Percentiles rank a stretch among this genome's conserved stretches.
phyloP scores from a whole-genome alignment of 2,888 invertebrate genomes.

The Eupithecia subfuscata region DNA sequence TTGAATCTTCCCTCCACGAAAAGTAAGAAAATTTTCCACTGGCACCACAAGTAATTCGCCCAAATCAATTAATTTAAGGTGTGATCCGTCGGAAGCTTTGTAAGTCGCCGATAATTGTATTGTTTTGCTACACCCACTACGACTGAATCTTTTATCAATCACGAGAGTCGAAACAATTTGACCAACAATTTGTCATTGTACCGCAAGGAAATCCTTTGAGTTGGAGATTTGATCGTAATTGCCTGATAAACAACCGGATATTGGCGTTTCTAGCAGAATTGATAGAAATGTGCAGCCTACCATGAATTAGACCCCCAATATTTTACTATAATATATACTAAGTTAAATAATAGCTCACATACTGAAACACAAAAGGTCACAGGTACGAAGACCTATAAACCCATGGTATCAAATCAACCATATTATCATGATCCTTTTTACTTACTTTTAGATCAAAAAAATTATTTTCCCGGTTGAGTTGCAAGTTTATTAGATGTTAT shows the following conservation, averaged over 20 bases:
- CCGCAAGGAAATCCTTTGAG: conserved; percentile 19
- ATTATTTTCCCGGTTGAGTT: not conserved
- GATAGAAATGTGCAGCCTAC: not conserved
- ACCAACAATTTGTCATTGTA: conserved; percentile 34
- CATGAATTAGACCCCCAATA: not conserved
- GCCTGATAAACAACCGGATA: conserved; percentile 9
- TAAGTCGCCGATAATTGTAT: conserved; percentile 52
- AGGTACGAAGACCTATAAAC: not conserved
- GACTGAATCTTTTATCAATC: conserved; percentile 46
- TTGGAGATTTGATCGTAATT: conserved; percentile 1
- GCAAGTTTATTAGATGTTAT: not conserved
- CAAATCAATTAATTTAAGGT: conserved; percentile 64
- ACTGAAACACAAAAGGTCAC: not conserved
- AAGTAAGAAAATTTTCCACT: conserved; percentile 4
- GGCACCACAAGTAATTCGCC: conserved; percentile 27
- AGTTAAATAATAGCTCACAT: not conserved
- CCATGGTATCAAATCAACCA: not conserved
- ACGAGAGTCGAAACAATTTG: conserved; percentile 34
- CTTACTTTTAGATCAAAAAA: not conserved
- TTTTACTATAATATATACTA: not conserved
- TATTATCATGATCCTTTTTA: not conserved
- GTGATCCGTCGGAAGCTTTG: conserved; percentile 51
- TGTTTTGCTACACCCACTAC: conserved; percentile 49
- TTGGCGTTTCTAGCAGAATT: not conserved
- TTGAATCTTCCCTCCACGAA: not conserved